These are phyloP conservation scores for Eledone cirrhosa DNA, from an alignment of 2,888 invertebrate genomes.

Conservation along the genomic window DNA sequence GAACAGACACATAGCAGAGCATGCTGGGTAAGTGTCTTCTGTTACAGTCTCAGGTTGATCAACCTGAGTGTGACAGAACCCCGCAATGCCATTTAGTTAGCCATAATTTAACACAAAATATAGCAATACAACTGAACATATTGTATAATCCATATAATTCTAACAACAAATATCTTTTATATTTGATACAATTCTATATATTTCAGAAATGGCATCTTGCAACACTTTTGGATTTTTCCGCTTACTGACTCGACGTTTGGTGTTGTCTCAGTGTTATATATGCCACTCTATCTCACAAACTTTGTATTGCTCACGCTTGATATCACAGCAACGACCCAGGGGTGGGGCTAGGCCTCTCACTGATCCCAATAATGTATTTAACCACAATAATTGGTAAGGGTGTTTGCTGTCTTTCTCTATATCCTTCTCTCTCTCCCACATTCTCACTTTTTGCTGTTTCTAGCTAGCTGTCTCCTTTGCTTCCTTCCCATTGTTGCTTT, in stretches of 20 bases:
- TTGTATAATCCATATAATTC: too few species aligned
- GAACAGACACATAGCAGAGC: too few species aligned
- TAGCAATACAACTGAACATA: too few species aligned
- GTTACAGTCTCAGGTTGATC: too few species aligned
- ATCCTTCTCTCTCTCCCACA: not conserved
- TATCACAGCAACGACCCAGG: slow-evolving; percentile 60
- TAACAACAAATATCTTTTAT: too few species aligned
- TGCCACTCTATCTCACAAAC: not conserved
- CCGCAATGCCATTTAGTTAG: too few species aligned
- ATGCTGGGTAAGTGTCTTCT: too few species aligned
- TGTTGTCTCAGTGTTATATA: not conserved
- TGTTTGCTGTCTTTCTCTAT: not conserved
- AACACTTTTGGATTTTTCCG: not conserved
- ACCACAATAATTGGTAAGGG: slow-evolving; percentile 88
- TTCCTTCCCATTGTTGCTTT: too few species aligned
- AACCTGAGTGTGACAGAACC: too few species aligned
- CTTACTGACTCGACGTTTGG: not conserved
- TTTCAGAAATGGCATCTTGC: slow-evolving; percentile 14
- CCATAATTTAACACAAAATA: too few species aligned
- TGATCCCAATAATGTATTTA: slow-evolving; percentile 81
- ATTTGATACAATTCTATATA: not conserved
- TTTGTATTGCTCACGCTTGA: not conserved
- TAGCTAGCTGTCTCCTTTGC: too few species aligned
- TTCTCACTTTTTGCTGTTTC: not conserved
- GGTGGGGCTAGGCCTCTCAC: slow-evolving; percentile 84